Evolutionary conservation across 2,888 invertebrate genomes (phyloP).

Genomic region (Tortricodes alternella): DNA sequence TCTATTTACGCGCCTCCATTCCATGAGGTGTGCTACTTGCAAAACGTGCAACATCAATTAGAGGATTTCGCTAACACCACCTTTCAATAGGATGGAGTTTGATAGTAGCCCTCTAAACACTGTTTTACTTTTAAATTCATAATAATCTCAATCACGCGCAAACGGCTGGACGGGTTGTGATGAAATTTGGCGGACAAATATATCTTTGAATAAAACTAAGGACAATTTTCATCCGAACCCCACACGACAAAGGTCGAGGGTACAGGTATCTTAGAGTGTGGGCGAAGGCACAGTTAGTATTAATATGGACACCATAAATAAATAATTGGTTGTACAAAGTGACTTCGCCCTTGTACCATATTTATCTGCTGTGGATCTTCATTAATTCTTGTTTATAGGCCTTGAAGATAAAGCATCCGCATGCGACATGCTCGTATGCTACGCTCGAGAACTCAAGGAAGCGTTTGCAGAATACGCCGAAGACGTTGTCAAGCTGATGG

Average conservation of each 20-base stretch:
- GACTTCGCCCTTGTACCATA: too few species aligned
- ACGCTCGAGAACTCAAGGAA: slow-evolving; percentile 95
- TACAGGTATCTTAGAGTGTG: too few species aligned
- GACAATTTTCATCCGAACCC: too few species aligned
- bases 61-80: slow-evolving; percentile 78
- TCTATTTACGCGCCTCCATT: slow-evolving; percentile 27
- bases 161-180: too few species aligned
- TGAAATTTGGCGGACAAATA: too few species aligned
- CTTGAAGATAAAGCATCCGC: slow-evolving; percentile 98
- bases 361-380: neutral
- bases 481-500: slow-evolving; percentile 91
- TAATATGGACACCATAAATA: too few species aligned
- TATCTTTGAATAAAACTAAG: too few species aligned
- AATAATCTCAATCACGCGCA: too few species aligned
- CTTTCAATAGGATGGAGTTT: slow-evolving; percentile 70
- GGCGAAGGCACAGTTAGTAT: too few species aligned
- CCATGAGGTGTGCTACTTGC: slow-evolving; percentile 64
- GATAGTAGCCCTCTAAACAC: slow-evolving; percentile 78
- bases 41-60: slow-evolving; percentile 69
- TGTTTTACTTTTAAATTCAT: neutral
- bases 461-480: slow-evolving; percentile 84
- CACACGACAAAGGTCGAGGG: too few species aligned
- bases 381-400: slow-evolving; percentile 66
- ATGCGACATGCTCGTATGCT: slow-evolving; percentile 98
- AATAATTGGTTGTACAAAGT: neutral